These are phyloP conservation scores for Rhinopithecus roxellana DNA, from an alignment of 2,113 vertebrate species.

Conservation along the genomic window DNA sequence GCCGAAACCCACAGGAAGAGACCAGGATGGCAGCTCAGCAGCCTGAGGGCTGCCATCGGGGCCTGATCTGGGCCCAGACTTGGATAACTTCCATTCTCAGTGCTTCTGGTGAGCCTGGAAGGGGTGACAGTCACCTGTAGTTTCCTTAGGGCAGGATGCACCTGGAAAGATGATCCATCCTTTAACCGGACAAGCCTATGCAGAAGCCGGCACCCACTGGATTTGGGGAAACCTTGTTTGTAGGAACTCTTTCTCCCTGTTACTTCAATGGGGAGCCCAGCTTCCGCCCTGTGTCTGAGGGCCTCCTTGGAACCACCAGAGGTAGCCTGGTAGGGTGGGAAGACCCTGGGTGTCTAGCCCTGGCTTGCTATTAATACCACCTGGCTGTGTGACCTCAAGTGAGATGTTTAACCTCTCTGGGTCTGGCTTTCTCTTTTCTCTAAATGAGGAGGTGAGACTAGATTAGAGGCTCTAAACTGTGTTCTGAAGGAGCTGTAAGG, in stretches of 20 bases:
- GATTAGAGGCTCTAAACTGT: background rate
- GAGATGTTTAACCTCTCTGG: slow-evolving; percentile 11
- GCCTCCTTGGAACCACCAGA: background rate
- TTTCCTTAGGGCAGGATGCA: background rate
- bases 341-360: background rate
- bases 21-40: background rate
- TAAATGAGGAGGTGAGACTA: background rate
- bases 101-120: background rate
- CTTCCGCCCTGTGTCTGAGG: background rate
- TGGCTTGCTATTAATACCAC: background rate
- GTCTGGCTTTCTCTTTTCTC: background rate
- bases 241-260: background rate
- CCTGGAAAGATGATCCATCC: background rate
- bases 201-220: no score
- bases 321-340: background rate
- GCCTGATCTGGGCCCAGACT: background rate
- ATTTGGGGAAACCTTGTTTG: background rate
- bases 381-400: background rate
- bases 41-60: background rate
- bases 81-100: background rate
- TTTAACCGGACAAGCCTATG: background rate
- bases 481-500: background rate
- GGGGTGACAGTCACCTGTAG: background rate
- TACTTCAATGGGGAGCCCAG: background rate
- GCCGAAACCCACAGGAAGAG: background rate